Evolutionary conservation across 2,888 invertebrate genomes (phyloP).

Genomic region (Dryocosmus kuriphilus): DNA sequence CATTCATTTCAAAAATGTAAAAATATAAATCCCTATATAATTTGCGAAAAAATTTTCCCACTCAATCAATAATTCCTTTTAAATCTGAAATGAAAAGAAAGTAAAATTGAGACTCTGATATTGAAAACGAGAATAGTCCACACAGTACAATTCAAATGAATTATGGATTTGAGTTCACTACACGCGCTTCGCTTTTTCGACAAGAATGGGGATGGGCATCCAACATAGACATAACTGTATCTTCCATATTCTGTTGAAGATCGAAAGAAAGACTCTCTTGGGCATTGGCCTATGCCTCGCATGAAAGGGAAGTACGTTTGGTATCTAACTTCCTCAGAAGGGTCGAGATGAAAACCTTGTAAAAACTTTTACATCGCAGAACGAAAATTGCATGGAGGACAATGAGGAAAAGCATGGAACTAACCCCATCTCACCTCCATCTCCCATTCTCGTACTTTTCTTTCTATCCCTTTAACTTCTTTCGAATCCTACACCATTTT

Average conservation of each 20-base stretch:
- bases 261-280: conserved; percentile 39
- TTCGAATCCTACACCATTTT: background rate
- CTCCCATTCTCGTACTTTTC: background rate
- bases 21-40: background rate
- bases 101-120: conserved; percentile 22
- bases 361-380: conserved; percentile 64
- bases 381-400: conserved; percentile 59
- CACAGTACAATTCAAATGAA: conserved; percentile 29
- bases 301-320: conserved; percentile 56
- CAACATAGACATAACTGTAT: conserved; percentile 32
- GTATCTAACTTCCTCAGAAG: conserved; percentile 56
- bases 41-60: background rate
- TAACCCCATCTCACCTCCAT: conserved; percentile 30
- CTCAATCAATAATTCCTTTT: background rate
- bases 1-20: background rate
- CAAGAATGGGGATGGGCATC: conserved; percentile 18
- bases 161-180: conserved; percentile 33
- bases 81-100: conserved; percentile 15
- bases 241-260: conserved; percentile 38
- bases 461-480: background rate
- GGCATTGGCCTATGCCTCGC: conserved; percentile 34
- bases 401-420: conserved; percentile 13
- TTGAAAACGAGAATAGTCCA: conserved; percentile 30
- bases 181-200: conserved; percentile 26
- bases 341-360: conserved; percentile 65